phyloP scores from a whole-genome alignment of 2,888 invertebrate species.

The Sarcophaga subvicina region DNA sequence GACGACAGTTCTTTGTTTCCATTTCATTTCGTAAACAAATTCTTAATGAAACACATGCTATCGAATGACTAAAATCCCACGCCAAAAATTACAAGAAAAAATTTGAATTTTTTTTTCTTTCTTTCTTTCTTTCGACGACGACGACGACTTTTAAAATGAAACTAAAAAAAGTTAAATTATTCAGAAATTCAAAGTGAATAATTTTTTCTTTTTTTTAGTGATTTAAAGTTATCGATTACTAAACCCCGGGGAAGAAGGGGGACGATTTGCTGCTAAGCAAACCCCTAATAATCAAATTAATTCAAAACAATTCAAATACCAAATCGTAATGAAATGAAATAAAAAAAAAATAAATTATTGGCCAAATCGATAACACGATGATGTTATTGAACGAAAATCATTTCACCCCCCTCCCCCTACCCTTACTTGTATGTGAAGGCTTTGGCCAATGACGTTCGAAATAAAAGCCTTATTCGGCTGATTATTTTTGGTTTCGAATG shows the following conservation, averaged over 20 bases:
- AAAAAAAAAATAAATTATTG: background rate
- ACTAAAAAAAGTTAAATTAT: conserved; percentile 17
- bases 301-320: background rate
- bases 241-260: too few species aligned
- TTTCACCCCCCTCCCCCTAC: conserved; percentile 1
- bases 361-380: conserved; percentile 35
- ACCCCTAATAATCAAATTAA: conserved; percentile 25
- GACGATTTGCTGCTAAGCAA: background rate
- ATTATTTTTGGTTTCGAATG: conserved; percentile 7
- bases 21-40: background rate
- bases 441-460: background rate
- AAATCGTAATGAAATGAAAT: background rate
- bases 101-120: background rate
- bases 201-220: too few species aligned
- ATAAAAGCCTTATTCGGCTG: background rate
- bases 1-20: conserved; percentile 1
- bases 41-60: conserved; percentile 29
- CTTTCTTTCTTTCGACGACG: background rate
- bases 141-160: background rate
- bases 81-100: background rate
- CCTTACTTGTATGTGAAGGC: background rate
- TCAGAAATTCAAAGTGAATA: background rate
- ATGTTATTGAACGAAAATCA: conserved; percentile 53
- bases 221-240: too few species aligned
- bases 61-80: conserved; percentile 37